Evolutionary conservation across 2,888 invertebrate genomes (phyloP).

Genomic region (Spialia ferax): DNA sequence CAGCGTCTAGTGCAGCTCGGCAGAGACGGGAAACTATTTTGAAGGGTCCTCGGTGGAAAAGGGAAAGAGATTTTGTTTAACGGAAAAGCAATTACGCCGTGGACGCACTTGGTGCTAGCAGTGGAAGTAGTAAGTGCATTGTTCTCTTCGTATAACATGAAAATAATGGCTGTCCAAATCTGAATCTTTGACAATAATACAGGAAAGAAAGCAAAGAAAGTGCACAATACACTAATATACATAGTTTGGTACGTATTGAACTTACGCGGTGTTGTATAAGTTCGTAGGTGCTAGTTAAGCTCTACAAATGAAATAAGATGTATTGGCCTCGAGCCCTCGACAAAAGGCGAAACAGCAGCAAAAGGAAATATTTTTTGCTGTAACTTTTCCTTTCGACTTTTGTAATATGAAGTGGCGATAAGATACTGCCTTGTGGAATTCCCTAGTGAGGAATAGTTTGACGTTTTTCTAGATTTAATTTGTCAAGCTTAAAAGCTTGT

Average conservation of each 20-base stretch:
- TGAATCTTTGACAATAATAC: not conserved
- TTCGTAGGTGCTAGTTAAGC: conserved; percentile 3
- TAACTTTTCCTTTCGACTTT: not conserved
- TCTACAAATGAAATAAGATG: conserved; percentile 14
- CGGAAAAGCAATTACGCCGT: conserved; percentile 15
- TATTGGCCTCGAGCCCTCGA: conserved; percentile 2
- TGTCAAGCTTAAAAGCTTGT: not conserved
- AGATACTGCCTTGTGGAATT: not conserved
- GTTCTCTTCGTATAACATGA: not conserved
- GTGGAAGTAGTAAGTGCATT: not conserved
- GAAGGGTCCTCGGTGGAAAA: conserved; percentile 14
- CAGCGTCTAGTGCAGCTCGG: not conserved
- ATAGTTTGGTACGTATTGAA: not conserved
- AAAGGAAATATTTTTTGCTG: not conserved
- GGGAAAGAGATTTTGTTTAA: conserved; percentile 6
- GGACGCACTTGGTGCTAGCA: conserved; percentile 3
- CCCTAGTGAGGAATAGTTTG: not conserved
- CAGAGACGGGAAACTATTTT: conserved; percentile 19
- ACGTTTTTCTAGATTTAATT: conserved; percentile 5
- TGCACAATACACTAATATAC: too few relatives aligned
- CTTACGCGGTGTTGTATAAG: not conserved
- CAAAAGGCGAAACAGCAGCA: not conserved
- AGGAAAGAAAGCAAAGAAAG: not conserved
- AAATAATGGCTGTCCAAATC: not conserved
- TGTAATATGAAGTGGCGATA: not conserved